Conservation (phyloP, 2,113 vertebrate genomes). For the Lophochroa leadbeateri region DNA sequence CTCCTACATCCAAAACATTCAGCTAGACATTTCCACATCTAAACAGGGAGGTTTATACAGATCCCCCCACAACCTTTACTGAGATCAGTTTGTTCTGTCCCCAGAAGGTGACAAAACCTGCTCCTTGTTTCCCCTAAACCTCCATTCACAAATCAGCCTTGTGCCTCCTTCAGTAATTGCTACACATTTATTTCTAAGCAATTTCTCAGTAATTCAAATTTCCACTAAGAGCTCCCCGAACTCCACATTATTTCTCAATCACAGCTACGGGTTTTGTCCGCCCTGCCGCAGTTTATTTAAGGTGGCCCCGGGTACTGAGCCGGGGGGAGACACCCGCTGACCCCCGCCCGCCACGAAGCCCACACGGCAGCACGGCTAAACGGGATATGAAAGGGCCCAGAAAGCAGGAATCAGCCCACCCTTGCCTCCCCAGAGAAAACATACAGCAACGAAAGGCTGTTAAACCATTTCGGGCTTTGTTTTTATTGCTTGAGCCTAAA, state of each 20-base stretch:
- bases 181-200: background rate
- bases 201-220: slow-evolving; percentile 6
- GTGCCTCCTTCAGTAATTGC: background rate
- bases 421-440: background rate
- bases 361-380: background rate
- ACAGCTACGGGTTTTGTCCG: background rate
- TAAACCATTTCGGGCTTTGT: background rate
- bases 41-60: background rate
- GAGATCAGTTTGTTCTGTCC: background rate
- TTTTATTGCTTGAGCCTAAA: background rate
- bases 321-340: background rate
- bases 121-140: background rate
- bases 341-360: background rate
- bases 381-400: rapidly evolving
- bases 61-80: background rate
- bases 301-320: background rate
- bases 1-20: background rate
- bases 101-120: background rate
- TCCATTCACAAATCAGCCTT: background rate
- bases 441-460: background rate
- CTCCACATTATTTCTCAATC: background rate
- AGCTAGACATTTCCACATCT: background rate
- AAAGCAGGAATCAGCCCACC: background rate
- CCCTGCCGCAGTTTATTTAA: background rate
- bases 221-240: background rate